These are phyloP conservation scores for Carduelis carduelis DNA, from an alignment of 2,797 vertebrate genomes.

Conservation along the genomic window DNA sequence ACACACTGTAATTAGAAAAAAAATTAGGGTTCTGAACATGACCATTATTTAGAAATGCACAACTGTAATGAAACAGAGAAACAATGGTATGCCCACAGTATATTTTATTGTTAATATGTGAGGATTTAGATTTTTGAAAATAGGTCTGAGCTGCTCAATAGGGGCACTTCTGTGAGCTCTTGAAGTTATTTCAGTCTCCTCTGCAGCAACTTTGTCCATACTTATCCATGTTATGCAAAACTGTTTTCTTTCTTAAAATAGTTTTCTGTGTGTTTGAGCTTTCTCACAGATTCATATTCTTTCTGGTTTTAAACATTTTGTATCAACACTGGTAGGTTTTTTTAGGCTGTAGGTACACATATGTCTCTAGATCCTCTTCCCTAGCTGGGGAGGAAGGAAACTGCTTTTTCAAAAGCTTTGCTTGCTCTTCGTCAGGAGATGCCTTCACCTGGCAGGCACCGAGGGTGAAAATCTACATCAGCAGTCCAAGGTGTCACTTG, in stretches of 20 bases:
- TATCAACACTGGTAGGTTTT: background rate
- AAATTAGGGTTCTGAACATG: background rate
- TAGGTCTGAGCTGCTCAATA: background rate
- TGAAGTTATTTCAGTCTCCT: background rate
- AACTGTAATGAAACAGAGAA: background rate
- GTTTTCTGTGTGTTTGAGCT: background rate
- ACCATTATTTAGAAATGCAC: background rate
- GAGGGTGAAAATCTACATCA: background rate
- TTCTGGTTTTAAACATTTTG: background rate
- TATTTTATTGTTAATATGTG: background rate
- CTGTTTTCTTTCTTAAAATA: conserved; percentile 8
- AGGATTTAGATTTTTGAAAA: background rate
- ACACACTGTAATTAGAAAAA: background rate
- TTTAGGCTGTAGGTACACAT: background rate
- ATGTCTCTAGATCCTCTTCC: background rate
- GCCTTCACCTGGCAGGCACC: background rate
- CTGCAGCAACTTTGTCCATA: background rate
- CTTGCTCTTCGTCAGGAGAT: background rate
- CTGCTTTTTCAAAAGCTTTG: background rate
- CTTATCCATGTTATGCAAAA: background rate
- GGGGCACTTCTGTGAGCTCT: background rate
- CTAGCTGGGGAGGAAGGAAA: background rate
- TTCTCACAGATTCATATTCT: background rate
- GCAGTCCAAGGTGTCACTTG: background rate
- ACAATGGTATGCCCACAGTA: background rate